Evolutionary conservation across 92 coral and sea anemone genomes (phyloP).

Genomic region (Zoanthus sociatus): DNA sequence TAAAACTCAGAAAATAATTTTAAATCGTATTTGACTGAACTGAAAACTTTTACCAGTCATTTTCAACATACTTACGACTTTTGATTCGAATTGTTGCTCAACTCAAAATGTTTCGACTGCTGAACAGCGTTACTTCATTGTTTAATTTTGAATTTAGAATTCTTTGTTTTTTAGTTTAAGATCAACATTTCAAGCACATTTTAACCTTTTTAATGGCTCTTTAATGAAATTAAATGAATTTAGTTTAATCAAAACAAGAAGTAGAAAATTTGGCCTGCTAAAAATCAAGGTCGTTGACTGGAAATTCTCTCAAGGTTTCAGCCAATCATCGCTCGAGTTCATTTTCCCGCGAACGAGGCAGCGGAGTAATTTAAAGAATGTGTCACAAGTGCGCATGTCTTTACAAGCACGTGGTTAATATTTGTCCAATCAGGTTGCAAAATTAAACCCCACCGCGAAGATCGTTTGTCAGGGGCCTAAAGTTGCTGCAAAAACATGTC

Average conservation of each 20-base stretch:
- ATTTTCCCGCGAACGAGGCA: conserved; percentile 99
- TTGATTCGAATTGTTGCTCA: too few species aligned
- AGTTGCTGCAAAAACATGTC: conserved; percentile 98
- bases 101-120: too few species aligned
- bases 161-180: too few species aligned
- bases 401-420: conserved; percentile 87
- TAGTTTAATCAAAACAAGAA: not conserved
- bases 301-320: conserved; percentile 72
- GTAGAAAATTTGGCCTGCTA: not conserved
- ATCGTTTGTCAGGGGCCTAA: conserved; percentile 99
- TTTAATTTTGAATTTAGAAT: too few species aligned
- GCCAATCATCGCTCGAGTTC: conserved; percentile 74
- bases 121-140: too few species aligned
- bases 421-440: conserved; percentile 97
- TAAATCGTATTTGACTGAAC: too few species aligned
- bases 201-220: not conserved
- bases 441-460: conserved; percentile 99
- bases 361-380: conserved; percentile 89
- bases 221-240: not conserved
- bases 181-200: not conserved
- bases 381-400: conserved; percentile 74
- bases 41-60: too few species aligned
- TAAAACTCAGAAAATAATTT: too few species aligned
- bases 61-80: too few species aligned
- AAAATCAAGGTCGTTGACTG: conserved; percentile 22